Base-by-base conservation (phyloP, 1,140 invertebrate species). In the Conus betulinus region DNA sequence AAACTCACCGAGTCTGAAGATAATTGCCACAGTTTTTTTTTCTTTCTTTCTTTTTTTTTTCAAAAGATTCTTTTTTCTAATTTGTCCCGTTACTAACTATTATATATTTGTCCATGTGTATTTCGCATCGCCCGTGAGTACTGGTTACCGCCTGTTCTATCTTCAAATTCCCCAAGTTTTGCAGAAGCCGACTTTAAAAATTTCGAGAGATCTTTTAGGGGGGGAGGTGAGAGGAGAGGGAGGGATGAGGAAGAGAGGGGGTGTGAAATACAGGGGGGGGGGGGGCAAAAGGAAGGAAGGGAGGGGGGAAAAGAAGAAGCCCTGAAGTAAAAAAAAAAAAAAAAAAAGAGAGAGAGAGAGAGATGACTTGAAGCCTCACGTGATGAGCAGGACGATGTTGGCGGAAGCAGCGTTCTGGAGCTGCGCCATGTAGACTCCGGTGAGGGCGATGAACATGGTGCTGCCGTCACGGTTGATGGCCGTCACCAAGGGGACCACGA, bases 391-490 rank as follows among this genome's bases (percentile, higher is more conserved):
- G 10, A 85, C 57, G 84, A 8, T 74, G 63, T 74, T 27, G 4
- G 67, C 63, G 51, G 25, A 52, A 25, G 51, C 63, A 5, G 57
- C n/a, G 7, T 87, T 87, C 17, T 85, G 74, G 60, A 90, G n/a
- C 23, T 87, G 81, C 5, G 84, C 71, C 0, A 90, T 82, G 87
- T 89, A 90, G 10, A 89, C n/a, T 0, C 85, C 74, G 7, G 90
- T 87, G 57, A 89, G 67, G 71, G 88, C 79, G 55, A 90, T 90
- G 60, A 90, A 90, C 74, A 87, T 81, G 88, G 86, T 87, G 81
- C 90, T 90, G 83, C 90, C 90, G 55, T 87, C 67, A 71, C 90
- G 55, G 60, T 85, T 84, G 20, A 90, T 51, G 20, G 90, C 55
- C 23, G 84, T 86, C n/a, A 63, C 81, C 27, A 90, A 85, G 20